These are phyloP conservation scores for Salvelinus namaycush DNA, from an alignment of 2,113 vertebrate species.

Conservation along the genomic window DNA sequence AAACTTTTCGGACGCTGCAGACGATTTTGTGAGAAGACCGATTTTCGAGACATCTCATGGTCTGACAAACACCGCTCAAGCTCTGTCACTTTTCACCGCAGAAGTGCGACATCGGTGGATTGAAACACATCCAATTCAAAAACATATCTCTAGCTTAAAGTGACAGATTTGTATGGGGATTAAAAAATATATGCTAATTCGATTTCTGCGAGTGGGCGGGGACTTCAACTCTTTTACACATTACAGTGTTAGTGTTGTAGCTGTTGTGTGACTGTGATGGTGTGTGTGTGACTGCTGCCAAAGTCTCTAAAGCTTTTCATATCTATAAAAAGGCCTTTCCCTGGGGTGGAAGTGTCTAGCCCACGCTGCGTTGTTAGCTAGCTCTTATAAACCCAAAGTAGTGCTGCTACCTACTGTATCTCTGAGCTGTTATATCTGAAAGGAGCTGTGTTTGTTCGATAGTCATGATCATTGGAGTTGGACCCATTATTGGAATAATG, in stretches of 20 bases:
- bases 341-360: constrained; percentile 56
- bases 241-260: neutral
- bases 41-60: too few species aligned
- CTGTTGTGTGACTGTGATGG: constrained; percentile 9
- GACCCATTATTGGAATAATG: neutral
- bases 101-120: too few species aligned
- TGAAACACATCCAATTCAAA: too few species aligned
- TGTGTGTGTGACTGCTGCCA: constrained; percentile 10
- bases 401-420: neutral
- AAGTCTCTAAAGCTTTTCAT: constrained; percentile 47
- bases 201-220: too few species aligned
- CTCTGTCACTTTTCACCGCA: too few species aligned
- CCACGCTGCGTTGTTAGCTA: constrained; percentile 22
- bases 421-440: constrained; percentile 16
- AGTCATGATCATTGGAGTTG: neutral
- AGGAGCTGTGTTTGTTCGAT: neutral
- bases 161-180: too few species aligned
- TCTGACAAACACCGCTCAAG: too few species aligned
- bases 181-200: too few species aligned
- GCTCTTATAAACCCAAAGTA: constrained; percentile 19
- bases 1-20: too few species aligned
- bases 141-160: too few species aligned
- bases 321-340: constrained; percentile 50
- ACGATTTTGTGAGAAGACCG: too few species aligned
- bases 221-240: too few species aligned